Conservation (phyloP, 2,888 invertebrate genomes). For the Amiota mariae region DNA sequence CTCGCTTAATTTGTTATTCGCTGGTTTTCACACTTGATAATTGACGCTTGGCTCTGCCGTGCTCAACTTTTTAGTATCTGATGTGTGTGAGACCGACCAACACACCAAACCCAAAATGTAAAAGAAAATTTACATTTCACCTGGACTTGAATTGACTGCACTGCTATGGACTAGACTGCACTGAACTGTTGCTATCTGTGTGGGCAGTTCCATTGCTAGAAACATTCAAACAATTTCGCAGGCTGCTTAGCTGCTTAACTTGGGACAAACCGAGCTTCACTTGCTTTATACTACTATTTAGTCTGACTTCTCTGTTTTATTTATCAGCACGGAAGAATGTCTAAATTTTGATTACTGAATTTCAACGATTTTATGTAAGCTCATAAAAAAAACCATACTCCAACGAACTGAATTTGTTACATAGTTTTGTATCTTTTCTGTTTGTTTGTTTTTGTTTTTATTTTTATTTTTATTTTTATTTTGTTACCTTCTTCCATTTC, state of each 20-base stretch:
- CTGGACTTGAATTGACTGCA: not conserved
- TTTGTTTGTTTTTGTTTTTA: not conserved
- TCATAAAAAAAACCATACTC: conserved; percentile 37
- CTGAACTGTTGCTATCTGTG: conserved; percentile 50
- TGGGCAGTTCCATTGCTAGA: conserved; percentile 65
- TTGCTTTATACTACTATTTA: conserved; percentile 47
- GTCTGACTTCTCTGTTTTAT: conserved; percentile 52
- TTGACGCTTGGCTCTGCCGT: conserved; percentile 53
- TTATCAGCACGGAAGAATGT: conserved; percentile 61
- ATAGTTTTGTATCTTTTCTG: not conserved
- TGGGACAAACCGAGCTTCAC: conserved; percentile 32
- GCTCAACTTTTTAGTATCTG: conserved; percentile 31
- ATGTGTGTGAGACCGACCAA: conserved; percentile 10
- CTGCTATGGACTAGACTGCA: not conserved
- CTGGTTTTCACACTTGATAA: conserved; percentile 70
- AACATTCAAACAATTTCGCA: conserved; percentile 6
- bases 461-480: not conserved
- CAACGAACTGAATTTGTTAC: conserved; percentile 18
- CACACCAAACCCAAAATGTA: not conserved
- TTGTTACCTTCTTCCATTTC: not conserved
- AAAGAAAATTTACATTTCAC: conserved; percentile 6
- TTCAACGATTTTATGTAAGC: conserved; percentile 63
- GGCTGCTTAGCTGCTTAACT: not conserved
- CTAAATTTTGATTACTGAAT: conserved; percentile 67
- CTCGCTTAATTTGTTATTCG: conserved; percentile 69